Conservation (phyloP, 2,888 invertebrate genomes). For the Drosophila infuscata region DNA sequence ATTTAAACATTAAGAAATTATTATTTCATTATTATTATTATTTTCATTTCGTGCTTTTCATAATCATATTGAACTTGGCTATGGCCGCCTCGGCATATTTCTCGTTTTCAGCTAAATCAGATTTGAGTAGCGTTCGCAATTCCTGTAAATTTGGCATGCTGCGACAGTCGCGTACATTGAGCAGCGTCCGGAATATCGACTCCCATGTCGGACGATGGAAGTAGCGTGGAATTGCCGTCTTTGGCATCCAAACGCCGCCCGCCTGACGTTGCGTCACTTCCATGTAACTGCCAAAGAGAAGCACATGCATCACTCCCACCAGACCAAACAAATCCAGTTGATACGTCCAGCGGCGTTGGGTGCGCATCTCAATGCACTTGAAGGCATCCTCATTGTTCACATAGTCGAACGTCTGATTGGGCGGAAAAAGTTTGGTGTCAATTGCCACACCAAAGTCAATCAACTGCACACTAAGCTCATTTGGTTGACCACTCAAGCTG, state of each 20-base stretch:
- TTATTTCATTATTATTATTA: no score
- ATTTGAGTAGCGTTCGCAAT: slow-evolving; percentile 79
- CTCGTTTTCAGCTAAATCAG: slow-evolving; percentile 82
- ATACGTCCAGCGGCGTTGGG: slow-evolving; percentile 96
- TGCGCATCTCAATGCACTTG: slow-evolving; percentile 96
- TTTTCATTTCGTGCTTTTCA: slow-evolving; percentile 45
- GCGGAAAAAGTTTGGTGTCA: slow-evolving; percentile 94
- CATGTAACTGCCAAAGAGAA: slow-evolving; percentile 96
- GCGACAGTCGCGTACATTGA: slow-evolving; percentile 93
- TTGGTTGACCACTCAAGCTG: slow-evolving; percentile 85
- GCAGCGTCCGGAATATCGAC: slow-evolving; percentile 90
- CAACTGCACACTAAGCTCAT: slow-evolving; percentile 90
- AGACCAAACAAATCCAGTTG: slow-evolving; percentile 97
- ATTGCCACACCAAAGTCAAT: slow-evolving; percentile 98
- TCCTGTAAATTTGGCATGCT: slow-evolving; percentile 89
- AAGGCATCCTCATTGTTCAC: slow-evolving; percentile 89
- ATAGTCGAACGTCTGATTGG: slow-evolving; percentile 91
- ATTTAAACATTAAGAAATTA: not conserved
- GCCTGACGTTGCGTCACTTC: slow-evolving; percentile 87
- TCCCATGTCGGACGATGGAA: slow-evolving; percentile 91
- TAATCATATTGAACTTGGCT: slow-evolving; percentile 79
- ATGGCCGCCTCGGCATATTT: slow-evolving; percentile 81
- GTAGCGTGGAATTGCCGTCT: slow-evolving; percentile 85
- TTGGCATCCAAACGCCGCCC: slow-evolving; percentile 80
- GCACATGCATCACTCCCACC: slow-evolving; percentile 94